Evolutionary conservation across 2,888 invertebrate species (phyloP).

Genomic region (Plebejus melissa): DNA sequence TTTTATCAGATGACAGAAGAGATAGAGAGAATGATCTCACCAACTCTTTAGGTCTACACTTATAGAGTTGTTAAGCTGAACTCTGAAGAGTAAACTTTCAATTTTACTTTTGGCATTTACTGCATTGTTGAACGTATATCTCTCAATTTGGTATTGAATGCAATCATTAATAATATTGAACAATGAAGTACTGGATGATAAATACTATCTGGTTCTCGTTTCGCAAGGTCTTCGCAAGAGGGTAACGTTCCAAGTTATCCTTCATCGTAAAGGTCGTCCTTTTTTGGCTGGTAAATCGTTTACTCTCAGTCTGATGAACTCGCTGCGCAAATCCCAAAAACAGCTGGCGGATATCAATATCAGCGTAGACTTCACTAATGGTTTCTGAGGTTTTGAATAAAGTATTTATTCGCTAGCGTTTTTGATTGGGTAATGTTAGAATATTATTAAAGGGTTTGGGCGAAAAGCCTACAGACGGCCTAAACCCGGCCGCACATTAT

Average conservation of each 20-base stretch:
- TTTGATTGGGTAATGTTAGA: no score
- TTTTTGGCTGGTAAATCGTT: conserved; percentile 19
- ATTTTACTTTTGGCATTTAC: neutral
- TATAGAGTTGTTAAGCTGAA: neutral
- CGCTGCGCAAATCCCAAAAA: conserved; percentile 20
- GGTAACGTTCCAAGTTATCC: conserved; percentile 17
- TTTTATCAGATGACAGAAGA: no score
- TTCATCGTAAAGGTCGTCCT: conserved; percentile 21
- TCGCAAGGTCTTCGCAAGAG: conserved; percentile 15
- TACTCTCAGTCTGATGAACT: conserved; percentile 16
- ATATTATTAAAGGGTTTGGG: no score
- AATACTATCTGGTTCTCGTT: conserved; percentile 21
- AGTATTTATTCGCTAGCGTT: no score
- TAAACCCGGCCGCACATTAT: no score
- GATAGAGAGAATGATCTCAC: no score
- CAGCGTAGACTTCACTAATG: neutral
- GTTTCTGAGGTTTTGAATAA: neutral
- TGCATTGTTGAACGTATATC: neutral
- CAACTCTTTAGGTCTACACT: no score
- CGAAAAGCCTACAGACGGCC: no score
- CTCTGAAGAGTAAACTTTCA: neutral
- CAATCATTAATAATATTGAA: conserved; percentile 11
- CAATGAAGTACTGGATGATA: conserved; percentile 15
- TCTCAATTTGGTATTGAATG: neutral
- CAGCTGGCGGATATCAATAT: conserved; percentile 8